Percentiles rank a stretch among this genome's conserved stretches.
These are phyloP conservation scores for Synergus japonicus DNA, from an alignment of 2,888 invertebrate genomes.

Conservation along the genomic window DNA sequence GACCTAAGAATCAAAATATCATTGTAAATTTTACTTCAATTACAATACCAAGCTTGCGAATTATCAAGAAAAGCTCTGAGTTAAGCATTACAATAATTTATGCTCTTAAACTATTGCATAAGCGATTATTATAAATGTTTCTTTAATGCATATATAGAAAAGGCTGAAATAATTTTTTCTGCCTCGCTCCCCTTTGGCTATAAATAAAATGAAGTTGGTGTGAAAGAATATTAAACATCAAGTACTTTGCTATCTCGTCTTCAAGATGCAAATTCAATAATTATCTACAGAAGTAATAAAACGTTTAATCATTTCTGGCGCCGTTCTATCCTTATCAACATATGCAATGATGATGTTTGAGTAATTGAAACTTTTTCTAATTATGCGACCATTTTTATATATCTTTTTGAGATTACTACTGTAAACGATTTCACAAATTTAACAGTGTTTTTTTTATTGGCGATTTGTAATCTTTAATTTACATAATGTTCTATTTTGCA, in stretches of 20 bases:
- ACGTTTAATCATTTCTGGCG: slow-evolving; percentile 23
- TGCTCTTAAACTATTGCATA: too few species aligned
- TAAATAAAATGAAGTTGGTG: too few species aligned
- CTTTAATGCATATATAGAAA: too few species aligned
- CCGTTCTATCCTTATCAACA: slow-evolving; percentile 14
- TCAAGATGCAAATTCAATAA: slow-evolving; percentile 11
- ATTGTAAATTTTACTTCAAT: neutral
- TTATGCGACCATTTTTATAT: neutral
- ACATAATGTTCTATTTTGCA: neutral
- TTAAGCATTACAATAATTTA: too few species aligned
- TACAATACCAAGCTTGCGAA: neutral
- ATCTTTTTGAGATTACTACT: neutral
- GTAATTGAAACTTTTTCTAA: slow-evolving; percentile 25
- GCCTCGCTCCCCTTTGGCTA: too few species aligned
- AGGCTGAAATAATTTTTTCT: too few species aligned
- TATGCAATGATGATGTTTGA: slow-evolving; percentile 2
- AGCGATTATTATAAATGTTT: too few species aligned
- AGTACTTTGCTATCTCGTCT: neutral
- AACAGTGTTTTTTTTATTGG: neutral
- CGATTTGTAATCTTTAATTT: neutral
- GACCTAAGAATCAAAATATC: slow-evolving; percentile 35
- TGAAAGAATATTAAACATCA: too few species aligned
- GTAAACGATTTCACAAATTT: neutral
- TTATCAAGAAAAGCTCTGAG: neutral
- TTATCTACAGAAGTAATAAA: slow-evolving; percentile 15